Evolutionary conservation across 92 coral and sea anemone genomes (phyloP).

Genomic region (Bergia puertoricense): DNA sequence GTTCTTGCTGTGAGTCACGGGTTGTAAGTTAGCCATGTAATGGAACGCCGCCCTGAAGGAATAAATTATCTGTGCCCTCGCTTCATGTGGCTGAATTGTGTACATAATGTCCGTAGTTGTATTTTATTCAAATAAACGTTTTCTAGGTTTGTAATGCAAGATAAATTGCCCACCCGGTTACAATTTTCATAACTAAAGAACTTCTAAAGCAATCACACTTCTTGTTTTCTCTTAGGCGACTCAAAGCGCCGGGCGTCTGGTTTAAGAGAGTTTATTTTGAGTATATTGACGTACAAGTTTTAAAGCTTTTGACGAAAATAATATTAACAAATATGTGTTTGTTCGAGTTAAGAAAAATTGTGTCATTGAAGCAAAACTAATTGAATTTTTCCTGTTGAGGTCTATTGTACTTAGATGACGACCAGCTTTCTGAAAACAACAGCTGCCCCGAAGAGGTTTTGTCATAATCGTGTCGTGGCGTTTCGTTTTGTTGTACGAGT

Average conservation of each 20-base stretch:
- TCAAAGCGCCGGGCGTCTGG: slow-evolving; percentile 8
- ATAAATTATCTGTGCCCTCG: slow-evolving; percentile 1
- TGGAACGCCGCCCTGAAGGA: slow-evolving; percentile 30
- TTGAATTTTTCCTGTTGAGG: slow-evolving; percentile 48
- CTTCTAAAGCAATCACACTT: slow-evolving; percentile 17
- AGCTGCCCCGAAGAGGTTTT: slow-evolving; percentile 42
- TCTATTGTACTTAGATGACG: slow-evolving; percentile 41
- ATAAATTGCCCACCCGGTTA: slow-evolving; percentile 6
- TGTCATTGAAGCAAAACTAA: slow-evolving; percentile 42
- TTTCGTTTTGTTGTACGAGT: slow-evolving; percentile 43
- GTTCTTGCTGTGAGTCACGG: neutral
- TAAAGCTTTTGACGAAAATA: slow-evolving; percentile 19
- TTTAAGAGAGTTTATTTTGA: neutral
- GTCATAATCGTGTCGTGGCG: slow-evolving; percentile 34
- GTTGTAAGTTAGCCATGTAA: slow-evolving; percentile 2
- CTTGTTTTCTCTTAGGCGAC: neutral
- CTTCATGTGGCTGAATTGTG: slow-evolving; percentile 33
- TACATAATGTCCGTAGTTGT: slow-evolving; percentile 14
- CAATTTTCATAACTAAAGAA: neutral
- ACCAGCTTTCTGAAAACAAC: slow-evolving; percentile 35
- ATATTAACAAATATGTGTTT: slow-evolving; percentile 46
- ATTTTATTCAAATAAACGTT: slow-evolving; percentile 37
- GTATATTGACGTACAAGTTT: neutral
- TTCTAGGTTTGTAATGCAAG: slow-evolving; percentile 25
- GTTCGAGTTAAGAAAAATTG: slow-evolving; percentile 29